Evolutionary conservation across 1,140 invertebrate genomes (phyloP).

Genomic region (Apis laboriosa): DNA sequence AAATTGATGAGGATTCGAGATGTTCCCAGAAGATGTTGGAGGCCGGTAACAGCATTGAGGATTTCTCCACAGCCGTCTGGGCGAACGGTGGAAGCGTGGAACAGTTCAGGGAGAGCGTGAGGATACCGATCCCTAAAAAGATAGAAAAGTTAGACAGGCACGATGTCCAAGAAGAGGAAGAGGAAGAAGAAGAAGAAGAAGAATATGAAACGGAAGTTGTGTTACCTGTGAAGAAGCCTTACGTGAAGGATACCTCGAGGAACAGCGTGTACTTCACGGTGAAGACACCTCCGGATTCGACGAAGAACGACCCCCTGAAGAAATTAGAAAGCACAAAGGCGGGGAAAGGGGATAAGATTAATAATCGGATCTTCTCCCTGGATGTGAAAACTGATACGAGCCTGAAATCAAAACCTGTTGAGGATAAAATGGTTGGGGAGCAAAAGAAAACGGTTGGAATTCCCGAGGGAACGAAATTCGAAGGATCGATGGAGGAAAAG

Average conservation of each 20-base stretch:
- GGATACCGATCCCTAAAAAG: constrained; percentile 67
- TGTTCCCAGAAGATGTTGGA: constrained; percentile 58
- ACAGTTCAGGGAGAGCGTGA: constrained; percentile 74
- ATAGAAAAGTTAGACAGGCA: not conserved
- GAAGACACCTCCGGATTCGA: constrained; percentile 60
- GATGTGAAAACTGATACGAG: not conserved
- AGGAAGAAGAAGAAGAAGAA: constrained; percentile 21
- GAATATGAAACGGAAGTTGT: constrained; percentile 63
- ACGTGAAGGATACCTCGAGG: constrained; percentile 73
- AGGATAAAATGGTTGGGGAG: not conserved
- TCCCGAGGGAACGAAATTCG: not conserved
- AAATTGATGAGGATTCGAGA: not conserved
- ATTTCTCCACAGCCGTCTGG: constrained; percentile 70
- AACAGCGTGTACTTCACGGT: constrained; percentile 77
- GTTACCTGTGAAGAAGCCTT: constrained; percentile 71
- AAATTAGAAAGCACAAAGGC: not conserved
- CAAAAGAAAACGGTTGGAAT: not conserved
- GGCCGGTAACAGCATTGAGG: constrained; percentile 76
- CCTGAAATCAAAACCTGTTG: not conserved
- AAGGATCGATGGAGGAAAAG: not conserved
- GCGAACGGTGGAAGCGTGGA: constrained; percentile 61
- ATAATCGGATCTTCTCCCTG: not conserved
- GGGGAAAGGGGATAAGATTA: not conserved
- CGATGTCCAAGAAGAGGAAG: not conserved
- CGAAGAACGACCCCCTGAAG: constrained; percentile 33